Conservation (phyloP, 2,888 invertebrate species). For the Melanostoma scalare region DNA sequence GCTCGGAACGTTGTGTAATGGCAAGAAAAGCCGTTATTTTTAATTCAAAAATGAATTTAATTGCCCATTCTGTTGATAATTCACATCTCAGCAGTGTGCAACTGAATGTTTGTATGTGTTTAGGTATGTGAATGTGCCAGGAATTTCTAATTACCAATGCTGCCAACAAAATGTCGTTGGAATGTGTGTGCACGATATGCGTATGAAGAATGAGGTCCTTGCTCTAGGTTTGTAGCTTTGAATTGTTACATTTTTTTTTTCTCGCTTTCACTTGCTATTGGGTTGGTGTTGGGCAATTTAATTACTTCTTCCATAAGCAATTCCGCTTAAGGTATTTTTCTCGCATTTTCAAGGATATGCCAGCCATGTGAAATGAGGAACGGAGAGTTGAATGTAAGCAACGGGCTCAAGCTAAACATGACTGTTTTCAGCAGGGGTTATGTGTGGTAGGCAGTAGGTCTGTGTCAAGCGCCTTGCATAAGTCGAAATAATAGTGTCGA, state of each 20-base stretch:
- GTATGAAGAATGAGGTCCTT: slow-evolving; percentile 45
- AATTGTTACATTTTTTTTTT: slow-evolving; percentile 9
- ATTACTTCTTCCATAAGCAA: slow-evolving; percentile 58
- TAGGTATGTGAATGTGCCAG: slow-evolving; percentile 41
- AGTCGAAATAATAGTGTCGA: slow-evolving; percentile 56
- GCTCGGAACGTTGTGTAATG: slow-evolving; percentile 55
- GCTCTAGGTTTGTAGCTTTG: slow-evolving; percentile 37
- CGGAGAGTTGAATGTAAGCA: neutral
- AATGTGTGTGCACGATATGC: slow-evolving; percentile 47
- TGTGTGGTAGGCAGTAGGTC: neutral
- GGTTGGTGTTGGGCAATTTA: slow-evolving; percentile 36
- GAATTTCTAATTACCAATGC: slow-evolving; percentile 65
- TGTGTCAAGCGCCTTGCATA: slow-evolving; percentile 33
- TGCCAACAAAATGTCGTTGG: slow-evolving; percentile 40
- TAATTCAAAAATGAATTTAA: slow-evolving; percentile 71
- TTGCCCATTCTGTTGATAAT: slow-evolving; percentile 61
- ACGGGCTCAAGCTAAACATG: too few relatives aligned
- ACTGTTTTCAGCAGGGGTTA: neutral
- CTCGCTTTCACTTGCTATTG: slow-evolving; percentile 1
- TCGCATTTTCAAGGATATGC: slow-evolving; percentile 53
- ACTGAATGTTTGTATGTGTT: slow-evolving; percentile 18
- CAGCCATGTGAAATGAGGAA: slow-evolving; percentile 29
- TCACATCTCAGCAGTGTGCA: slow-evolving; percentile 11
- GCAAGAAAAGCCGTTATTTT: slow-evolving; percentile 66
- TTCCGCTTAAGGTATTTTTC: slow-evolving; percentile 28